Percentiles rank a stretch among this genome's conserved stretches.
These are phyloP conservation scores for Pterophyllum scalare DNA, from an alignment of 2,113 vertebrate genomes.

Conservation along the genomic window DNA sequence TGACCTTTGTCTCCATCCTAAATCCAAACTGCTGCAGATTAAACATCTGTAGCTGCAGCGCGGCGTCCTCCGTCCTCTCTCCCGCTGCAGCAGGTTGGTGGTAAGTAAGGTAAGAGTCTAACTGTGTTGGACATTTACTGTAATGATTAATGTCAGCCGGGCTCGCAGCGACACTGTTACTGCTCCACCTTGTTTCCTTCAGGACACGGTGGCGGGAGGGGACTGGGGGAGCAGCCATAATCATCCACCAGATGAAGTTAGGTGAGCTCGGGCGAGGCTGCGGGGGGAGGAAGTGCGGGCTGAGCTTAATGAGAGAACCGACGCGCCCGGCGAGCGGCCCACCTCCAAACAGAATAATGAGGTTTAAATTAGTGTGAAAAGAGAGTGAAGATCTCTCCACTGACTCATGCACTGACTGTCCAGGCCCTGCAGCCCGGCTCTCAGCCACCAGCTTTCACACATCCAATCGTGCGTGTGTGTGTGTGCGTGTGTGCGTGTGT, in stretches of 20 bases:
- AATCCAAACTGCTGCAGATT: not conserved
- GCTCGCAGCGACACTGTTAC: slow-evolving; percentile 36
- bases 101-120: slow-evolving; percentile 9
- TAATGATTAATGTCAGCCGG: slow-evolving; percentile 53
- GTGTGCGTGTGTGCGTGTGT: no score
- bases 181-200: slow-evolving; percentile 41
- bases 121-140: slow-evolving; percentile 36
- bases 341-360: slow-evolving; percentile 38
- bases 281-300: not conserved
- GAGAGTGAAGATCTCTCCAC: slow-evolving; percentile 17
- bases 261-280: slow-evolving; percentile 18
- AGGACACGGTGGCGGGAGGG: slow-evolving; percentile 1
- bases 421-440: not conserved
- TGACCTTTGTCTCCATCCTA: not conserved
- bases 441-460: slow-evolving; percentile 18
- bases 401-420: slow-evolving; percentile 15
- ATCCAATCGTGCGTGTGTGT: not conserved
- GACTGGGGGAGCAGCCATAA: slow-evolving; percentile 20
- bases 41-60: not conserved
- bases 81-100: not conserved
- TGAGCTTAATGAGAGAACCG: slow-evolving; percentile 31
- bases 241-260: slow-evolving; percentile 49
- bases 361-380: slow-evolving; percentile 28
- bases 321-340: slow-evolving; percentile 28
- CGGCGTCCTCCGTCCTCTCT: not conserved